Percentiles rank a stretch among this genome's conserved stretches.
phyloP scores from a whole-genome alignment of 2,888 invertebrate species.

The Lasioglossum leucozonium region DNA sequence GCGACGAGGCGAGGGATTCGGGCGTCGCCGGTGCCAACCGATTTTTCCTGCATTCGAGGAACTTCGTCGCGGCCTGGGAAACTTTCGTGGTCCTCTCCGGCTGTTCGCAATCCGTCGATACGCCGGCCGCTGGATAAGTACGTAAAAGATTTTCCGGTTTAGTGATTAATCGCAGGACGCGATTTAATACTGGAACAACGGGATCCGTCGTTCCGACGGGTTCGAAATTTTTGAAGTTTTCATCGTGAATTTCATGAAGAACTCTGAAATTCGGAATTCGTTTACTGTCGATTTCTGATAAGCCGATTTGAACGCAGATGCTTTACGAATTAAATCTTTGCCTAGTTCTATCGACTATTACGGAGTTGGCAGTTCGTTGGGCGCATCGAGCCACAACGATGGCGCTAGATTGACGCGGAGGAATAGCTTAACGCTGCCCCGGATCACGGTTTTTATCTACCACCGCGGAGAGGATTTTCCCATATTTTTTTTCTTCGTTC shows the following conservation, averaged over 20 bases:
- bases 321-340: too few relatives aligned
- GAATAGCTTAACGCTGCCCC: neutral
- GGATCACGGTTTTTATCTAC: neutral
- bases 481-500: neutral
- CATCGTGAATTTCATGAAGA: too few relatives aligned
- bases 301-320: too few relatives aligned
- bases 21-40: conserved; percentile 54
- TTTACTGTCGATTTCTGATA: neutral
- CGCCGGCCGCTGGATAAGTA: too few relatives aligned
- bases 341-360: too few relatives aligned
- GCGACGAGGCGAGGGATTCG: conserved; percentile 55
- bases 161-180: too few relatives aligned
- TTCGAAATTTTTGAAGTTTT: too few relatives aligned
- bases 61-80: conserved; percentile 4
- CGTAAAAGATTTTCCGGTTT: neutral
- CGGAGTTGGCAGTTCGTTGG: too few relatives aligned
- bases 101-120: neutral
- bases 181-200: too few relatives aligned
- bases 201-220: too few relatives aligned
- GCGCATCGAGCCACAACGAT: neutral
- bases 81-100: neutral
- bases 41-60: conserved; percentile 35
- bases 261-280: too few relatives aligned
- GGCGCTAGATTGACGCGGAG: neutral
- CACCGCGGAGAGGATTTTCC: neutral